Conservation (phyloP, 2,797 vertebrate species). For the Acomys russatus region DNA sequence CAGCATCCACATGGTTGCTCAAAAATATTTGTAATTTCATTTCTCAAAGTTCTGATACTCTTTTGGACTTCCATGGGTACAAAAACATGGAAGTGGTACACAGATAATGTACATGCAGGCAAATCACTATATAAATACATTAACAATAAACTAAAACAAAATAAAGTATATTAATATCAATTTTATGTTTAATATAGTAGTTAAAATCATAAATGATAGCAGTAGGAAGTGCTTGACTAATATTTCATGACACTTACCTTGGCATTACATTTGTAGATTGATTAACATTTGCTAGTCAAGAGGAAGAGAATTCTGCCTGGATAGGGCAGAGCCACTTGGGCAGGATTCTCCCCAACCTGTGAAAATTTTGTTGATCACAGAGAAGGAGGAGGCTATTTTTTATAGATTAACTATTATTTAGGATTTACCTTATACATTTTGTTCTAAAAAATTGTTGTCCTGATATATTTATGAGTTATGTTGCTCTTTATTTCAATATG, state of each 20-base stretch:
- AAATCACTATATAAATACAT: not conserved
- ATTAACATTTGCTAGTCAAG: not conserved
- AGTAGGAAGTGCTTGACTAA: not conserved
- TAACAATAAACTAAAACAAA: not conserved
- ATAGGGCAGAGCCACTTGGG: no score
- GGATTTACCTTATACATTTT: not conserved
- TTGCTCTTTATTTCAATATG: not conserved
- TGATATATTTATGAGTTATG: not conserved
- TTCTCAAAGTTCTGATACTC: not conserved
- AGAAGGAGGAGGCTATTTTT: not conserved
- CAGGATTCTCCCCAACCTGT: no score
- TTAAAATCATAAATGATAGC: not conserved
- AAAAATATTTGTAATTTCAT: not conserved
- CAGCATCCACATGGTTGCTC: not conserved
- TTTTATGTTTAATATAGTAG: not conserved
- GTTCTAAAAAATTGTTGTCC: not conserved
- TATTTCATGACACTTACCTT: not conserved
- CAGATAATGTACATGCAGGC: not conserved
- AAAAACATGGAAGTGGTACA: not conserved
- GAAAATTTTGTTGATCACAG: not conserved
- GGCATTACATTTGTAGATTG: not conserved
- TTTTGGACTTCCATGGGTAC: not conserved
- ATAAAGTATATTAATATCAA: not conserved
- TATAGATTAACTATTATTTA: not conserved
- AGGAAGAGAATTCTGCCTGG: not conserved